Base-by-base conservation (phyloP, 2,888 invertebrate genomes). In the Geophilus truncorum region DNA sequence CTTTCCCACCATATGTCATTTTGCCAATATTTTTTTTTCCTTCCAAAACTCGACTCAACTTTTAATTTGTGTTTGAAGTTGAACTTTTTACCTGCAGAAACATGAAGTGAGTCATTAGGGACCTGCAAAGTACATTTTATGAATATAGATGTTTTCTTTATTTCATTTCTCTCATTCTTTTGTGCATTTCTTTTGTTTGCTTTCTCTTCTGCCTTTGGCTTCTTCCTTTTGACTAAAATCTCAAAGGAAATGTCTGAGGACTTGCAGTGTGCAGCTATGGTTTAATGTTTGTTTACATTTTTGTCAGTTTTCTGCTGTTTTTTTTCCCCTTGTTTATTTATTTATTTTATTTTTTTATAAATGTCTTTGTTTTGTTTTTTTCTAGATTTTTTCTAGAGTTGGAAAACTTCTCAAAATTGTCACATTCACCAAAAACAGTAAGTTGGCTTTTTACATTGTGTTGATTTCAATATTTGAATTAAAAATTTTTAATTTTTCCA, bases 401-500 rank as follows among this genome's bases (percentile, higher is more conserved):
- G 99, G 99, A 85, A 98, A 97, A 90, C 98, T 99, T 86, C 91
- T 98, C 86, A 98, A 98, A 90, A 98, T 99, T 86, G 98, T 99
- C 87, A 99, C 98, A 85, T 99, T 99, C 90, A 98, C 96, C 86
- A 99, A 99, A 91, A 99, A 99, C 89, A 97, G 98, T 96, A 91
- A 94, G 95, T 92, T 84, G 80, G 21, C n/a, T 77, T 25, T 15
- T 34, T 80, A 76, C 32, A 78, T 1, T n/a, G 15, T 77, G 18
- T 34, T 34, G 28, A 32, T 32, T 34, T 77, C 28, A 21, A 32
- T 34, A 34, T 18, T 32, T 32, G 30, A 18, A 28, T 28, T 70
- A 28, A 28, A 70, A 3, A 4, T 70, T 9, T 70, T 70, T 25
- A 32, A 18, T 87, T 86, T 57, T 80, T 81, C 25, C 79, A 32